These are phyloP conservation scores for Grammomys dolichurus DNA, from an alignment of 2,113 vertebrate genomes.

Conservation along the genomic window DNA sequence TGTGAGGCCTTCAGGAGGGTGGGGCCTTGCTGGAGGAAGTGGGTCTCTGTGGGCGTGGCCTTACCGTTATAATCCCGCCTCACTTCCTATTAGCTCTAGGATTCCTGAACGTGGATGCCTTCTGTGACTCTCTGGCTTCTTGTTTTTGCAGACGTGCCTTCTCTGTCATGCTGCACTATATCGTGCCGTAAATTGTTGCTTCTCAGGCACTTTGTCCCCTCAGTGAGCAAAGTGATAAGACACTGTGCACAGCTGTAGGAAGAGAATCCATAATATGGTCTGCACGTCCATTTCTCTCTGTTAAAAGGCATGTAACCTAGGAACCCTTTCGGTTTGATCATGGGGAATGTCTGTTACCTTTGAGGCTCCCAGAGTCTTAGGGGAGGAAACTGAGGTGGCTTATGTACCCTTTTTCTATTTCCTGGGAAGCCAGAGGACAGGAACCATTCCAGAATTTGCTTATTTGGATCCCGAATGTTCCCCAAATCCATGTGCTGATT, in stretches of 20 bases:
- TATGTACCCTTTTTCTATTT: accelerated
- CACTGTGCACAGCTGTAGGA: neutral
- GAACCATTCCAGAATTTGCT: accelerated
- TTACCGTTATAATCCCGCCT: neutral
- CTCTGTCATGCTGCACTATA: neutral
- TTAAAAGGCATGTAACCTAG: neutral
- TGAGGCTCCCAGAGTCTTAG: neutral
- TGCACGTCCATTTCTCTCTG: accelerated
- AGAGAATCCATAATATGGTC: accelerated
- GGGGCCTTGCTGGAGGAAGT: neutral
- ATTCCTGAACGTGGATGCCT: neutral
- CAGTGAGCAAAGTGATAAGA: neutral
- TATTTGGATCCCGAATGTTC: too few species aligned
- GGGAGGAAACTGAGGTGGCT: neutral
- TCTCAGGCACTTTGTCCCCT: neutral
- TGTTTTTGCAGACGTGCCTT: neutral
- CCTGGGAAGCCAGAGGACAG: neutral
- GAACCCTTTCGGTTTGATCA: neutral
- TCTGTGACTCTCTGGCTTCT: neutral
- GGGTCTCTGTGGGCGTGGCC: neutral
- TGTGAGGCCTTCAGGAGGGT: neutral
- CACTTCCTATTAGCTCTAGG: neutral
- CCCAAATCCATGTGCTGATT: neutral
- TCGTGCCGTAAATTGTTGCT: neutral
- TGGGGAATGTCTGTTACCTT: accelerated